Base-by-base conservation (phyloP, 2,888 invertebrate species). In the Drosophila prolongata region DNA sequence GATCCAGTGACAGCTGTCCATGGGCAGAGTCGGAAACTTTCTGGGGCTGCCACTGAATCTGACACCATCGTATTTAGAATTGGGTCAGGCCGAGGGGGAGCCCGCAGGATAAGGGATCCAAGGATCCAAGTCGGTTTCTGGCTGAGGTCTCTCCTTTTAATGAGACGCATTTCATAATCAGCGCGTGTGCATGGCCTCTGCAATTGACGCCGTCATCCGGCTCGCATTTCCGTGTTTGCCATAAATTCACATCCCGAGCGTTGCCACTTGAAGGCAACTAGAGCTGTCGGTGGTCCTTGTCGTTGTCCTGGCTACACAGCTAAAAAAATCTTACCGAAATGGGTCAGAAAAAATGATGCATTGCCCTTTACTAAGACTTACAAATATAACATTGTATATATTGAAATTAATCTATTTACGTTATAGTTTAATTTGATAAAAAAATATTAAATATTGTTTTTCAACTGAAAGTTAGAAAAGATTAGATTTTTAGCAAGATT, bases 131-230 rank as follows among this genome's bases (percentile, higher is more conserved):
- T 19, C 24, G 50, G 52, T 34, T 47, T 10, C 65, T 46, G 62
- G 54, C 55, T 47, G 64, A 42, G 66, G 47, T 64, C 64, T 49
- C 62, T 71, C 58, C 69, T 82, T 83, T 85, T 84, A 84, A 84
- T 84, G 83, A 84, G 83, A 71, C 79, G 80, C 83, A 81, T 81
- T 80, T 84, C 80, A 80, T 75, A 81, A 81, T 84, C 84, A 82
- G 73, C 80, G 81, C 78, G 65, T 54, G 46, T 80, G 78, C 78
- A 80, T 79, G 75, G 81, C 77, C 60, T 50, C 78, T 75, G 77
- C 66, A 66, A 66, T 78, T 78, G 77, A 77, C 77, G 70, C 55
- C 56, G 43, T 57, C 59, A 47, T 59, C 67, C 71, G 57, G 47
- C 67, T 83, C 80, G 72, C 76, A 82, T 79, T 79, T 84, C 85